These are phyloP conservation scores for Plutomurus gul DNA, from an alignment of 1,140 invertebrate species.

Conservation along the genomic window DNA sequence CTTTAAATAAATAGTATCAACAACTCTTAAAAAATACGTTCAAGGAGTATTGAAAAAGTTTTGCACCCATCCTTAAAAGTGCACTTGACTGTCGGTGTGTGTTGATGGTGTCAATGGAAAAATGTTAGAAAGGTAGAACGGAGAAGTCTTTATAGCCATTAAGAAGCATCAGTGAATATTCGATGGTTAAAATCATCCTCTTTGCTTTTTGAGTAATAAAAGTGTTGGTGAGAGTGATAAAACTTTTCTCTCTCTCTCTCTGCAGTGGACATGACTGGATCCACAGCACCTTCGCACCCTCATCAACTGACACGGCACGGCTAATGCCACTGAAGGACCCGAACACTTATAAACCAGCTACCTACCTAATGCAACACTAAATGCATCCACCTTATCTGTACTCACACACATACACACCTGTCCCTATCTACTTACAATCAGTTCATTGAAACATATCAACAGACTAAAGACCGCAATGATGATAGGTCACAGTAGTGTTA, in stretches of 20 bases:
- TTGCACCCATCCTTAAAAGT: too few relatives aligned
- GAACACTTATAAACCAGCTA: not conserved
- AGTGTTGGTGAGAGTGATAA: slow-evolving; percentile 36
- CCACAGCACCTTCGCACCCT: slow-evolving; percentile 25
- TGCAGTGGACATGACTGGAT: not conserved
- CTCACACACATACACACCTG: not conserved
- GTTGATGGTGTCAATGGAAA: not conserved
- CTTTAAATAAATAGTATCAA: too few relatives aligned
- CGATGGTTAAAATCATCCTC: slow-evolving; percentile 10
- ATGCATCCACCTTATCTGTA: not conserved
- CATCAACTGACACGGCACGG: not conserved
- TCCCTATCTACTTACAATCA: slow-evolving; percentile 3
- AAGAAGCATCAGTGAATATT: not conserved
- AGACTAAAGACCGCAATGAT: not conserved
- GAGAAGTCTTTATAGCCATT: slow-evolving; percentile 12
- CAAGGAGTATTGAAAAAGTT: too few relatives aligned
- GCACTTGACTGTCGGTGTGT: not conserved
- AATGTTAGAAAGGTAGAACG: slow-evolving; percentile 5
- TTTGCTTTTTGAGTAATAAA: slow-evolving; percentile 42
- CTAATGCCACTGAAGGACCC: not conserved
- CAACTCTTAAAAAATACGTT: too few relatives aligned
- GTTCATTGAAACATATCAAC: not conserved
- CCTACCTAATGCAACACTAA: not conserved
- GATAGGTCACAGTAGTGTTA: too few relatives aligned
- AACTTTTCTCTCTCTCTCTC: slow-evolving; percentile 38